phyloP scores from a whole-genome alignment of 2,888 invertebrate genomes.

The Nephrotoma guestfalica region DNA sequence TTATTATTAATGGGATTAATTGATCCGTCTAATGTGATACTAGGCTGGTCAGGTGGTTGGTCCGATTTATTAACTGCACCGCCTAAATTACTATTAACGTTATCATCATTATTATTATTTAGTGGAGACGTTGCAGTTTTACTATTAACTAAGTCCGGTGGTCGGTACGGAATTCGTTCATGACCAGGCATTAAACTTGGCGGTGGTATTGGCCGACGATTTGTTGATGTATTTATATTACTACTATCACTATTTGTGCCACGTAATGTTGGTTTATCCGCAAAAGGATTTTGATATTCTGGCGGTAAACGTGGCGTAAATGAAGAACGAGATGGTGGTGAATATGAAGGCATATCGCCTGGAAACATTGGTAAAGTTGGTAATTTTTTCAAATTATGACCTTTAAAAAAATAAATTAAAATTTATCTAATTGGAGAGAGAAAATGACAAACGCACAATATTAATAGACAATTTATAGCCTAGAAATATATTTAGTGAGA shows the following conservation, averaged over 20 bases:
- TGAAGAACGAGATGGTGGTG: constrained; percentile 63
- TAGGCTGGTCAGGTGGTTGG: constrained; percentile 7
- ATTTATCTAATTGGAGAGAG: neutral
- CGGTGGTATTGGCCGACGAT: constrained; percentile 66
- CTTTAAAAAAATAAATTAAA: constrained; percentile 24
- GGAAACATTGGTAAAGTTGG: constrained; percentile 43
- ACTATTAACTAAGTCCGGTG: constrained; percentile 29
- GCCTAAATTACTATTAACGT: neutral
- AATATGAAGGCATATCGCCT: constrained; percentile 66
- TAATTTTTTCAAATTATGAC: constrained; percentile 22
- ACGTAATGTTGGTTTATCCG: constrained; percentile 75
- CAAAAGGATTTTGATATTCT: constrained; percentile 71
- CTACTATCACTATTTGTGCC: constrained; percentile 47
- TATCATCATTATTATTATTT: constrained; percentile 7
- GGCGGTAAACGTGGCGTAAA: constrained; percentile 74
- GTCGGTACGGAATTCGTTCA: constrained; percentile 70
- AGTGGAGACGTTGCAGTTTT: constrained; percentile 9
- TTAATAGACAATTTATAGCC: no score
- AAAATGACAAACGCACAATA: neutral
- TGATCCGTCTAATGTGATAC: constrained; percentile 13
- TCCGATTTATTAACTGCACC: neutral
- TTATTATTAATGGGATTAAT: neutral
- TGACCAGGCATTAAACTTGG: constrained; percentile 69
- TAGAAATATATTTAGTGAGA: no score
- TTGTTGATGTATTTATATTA: constrained; percentile 30